phyloP scores from a whole-genome alignment of 2,888 invertebrate species.

The Cephus rjabovi region DNA sequence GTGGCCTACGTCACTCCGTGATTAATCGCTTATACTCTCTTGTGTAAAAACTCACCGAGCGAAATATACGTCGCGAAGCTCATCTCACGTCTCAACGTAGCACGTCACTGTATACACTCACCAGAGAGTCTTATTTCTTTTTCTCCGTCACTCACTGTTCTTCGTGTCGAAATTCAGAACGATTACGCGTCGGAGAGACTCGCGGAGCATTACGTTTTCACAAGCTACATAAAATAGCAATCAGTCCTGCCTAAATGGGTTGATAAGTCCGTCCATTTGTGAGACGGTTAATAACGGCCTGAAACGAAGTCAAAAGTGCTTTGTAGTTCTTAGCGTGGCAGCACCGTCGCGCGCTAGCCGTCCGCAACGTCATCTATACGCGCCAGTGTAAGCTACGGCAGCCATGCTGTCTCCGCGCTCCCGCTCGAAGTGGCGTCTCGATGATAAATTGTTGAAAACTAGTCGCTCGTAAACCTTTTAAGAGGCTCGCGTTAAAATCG shows the following conservation, averaged over 20 bases:
- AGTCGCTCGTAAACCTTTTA: constrained; percentile 9
- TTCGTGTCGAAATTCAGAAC: neutral
- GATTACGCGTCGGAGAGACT: constrained; percentile 1
- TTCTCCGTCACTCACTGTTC: neutral
- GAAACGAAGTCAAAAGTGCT: neutral
- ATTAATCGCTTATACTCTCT: constrained; percentile 26
- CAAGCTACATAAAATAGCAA: constrained; percentile 30
- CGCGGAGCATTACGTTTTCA: constrained; percentile 19
- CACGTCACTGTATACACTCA: neutral
- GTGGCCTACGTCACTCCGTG: constrained; percentile 29
- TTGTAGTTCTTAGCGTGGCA: neutral
- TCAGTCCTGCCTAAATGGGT: constrained; percentile 28
- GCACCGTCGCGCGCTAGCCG: neutral
- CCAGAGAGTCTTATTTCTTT: neutral
- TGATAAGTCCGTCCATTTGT: constrained; percentile 31
- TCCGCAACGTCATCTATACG: neutral
- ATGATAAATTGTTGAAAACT: constrained; percentile 5
- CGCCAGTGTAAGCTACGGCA: neutral
- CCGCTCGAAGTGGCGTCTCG: neutral
- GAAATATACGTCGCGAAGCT: constrained; percentile 7
- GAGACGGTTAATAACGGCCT: neutral
- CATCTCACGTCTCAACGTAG: neutral
- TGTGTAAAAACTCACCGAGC: constrained; percentile 22
- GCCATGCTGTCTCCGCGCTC: neutral
- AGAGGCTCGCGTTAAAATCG: neutral